These are phyloP conservation scores for Tholera decimalis DNA, from an alignment of 2,888 invertebrate species.

Conservation along the genomic window DNA sequence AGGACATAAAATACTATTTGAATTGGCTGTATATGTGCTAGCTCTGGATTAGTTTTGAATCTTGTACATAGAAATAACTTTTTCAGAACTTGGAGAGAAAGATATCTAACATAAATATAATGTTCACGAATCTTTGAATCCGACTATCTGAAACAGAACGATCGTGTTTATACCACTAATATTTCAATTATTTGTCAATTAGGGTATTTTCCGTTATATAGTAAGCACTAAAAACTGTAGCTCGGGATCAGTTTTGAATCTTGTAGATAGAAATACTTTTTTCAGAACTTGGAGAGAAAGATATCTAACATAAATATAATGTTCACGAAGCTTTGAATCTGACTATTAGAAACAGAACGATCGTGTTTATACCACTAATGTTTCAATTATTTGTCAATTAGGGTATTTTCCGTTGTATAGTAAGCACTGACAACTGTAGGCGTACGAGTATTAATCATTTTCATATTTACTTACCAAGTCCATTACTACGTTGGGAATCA, in stretches of 20 bases:
- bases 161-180: slow-evolving; percentile 30
- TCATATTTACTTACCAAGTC: slow-evolving; percentile 3
- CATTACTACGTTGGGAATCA: slow-evolving; percentile 23
- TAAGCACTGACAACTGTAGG: not conserved
- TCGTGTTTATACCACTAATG: slow-evolving; percentile 27
- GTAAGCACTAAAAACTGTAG: not conserved
- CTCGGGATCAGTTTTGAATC: too few species aligned
- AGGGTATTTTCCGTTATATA: not conserved
- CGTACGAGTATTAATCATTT: not conserved
- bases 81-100: too few species aligned
- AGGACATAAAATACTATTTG: too few species aligned
- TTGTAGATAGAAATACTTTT: too few species aligned
- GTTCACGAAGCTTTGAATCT: slow-evolving; percentile 28
- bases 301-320: too few species aligned
- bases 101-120: too few species aligned
- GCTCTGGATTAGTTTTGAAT: too few species aligned
- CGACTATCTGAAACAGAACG: slow-evolving; percentile 35
- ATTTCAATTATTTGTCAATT: slow-evolving; percentile 51
- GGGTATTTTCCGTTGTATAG: not conserved
- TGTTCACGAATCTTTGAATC: slow-evolving; percentile 27
- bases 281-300: too few species aligned
- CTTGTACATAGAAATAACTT: too few species aligned
- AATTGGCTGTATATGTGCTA: too few species aligned
- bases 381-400: slow-evolving; percentile 52
- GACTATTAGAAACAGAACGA: slow-evolving; percentile 37